Evolutionary conservation across 2,113 vertebrate species (phyloP), one percentile per base, ranked within the genome.

Genomic region (Osmerus eperlanus): DNA sequence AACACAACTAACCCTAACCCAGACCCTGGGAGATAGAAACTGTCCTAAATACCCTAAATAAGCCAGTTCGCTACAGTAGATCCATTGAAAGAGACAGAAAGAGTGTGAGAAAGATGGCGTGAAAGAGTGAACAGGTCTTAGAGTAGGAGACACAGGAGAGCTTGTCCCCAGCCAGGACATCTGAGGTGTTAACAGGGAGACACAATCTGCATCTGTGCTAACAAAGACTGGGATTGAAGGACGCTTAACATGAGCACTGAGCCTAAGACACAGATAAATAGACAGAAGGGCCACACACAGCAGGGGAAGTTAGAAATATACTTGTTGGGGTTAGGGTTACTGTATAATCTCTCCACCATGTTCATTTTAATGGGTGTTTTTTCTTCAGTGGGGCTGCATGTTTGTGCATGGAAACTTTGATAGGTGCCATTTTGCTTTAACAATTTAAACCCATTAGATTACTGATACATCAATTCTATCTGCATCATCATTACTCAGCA

Each of bases 391-490:
- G 8, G 41, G 9, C 41, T 47, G 41, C 9, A 12, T 47, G 7
- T 47, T 47, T 47, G 12, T 3, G 62, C 15, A 6, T 32, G 12
- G 23, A 13, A 4, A 19, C 16, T 66, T 16, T 60, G 7, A 2
- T 56, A 78, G 59, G 61, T 58, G 15, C 68, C 51, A 54, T 47
- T 63, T 29, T 3, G 41, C 62, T 32, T 56, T 59, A 36, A 25
- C 41, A 15, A 9, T 63, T 65, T 54, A 74, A 75, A 65, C 54
- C 58, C 73, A 81, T 82, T 75, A 78, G 62, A 80, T 78, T 72
- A 77, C 83, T 76, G 75, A 68, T 13, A 70, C 79, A 79, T 86
- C 80, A 84, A 89, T 86, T 82, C 84, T 76, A 83, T 74, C 69
- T 75, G 68, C 68, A 78, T 79, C 71, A 73, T 83, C 86, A 86